Conservation (phyloP, 2,113 vertebrate genomes). For the Notarius quadriscutis region DNA sequence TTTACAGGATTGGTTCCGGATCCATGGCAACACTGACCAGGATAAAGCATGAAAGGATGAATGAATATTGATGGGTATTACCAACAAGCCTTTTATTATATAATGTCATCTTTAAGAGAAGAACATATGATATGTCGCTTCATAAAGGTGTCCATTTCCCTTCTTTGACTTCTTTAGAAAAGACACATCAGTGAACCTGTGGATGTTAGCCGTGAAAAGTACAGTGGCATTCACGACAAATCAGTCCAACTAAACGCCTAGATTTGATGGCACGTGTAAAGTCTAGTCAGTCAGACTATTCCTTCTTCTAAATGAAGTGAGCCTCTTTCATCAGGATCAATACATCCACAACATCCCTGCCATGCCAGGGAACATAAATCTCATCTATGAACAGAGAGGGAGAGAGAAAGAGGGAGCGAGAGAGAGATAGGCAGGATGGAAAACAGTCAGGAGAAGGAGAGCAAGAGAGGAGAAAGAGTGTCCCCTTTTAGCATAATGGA, state of each 20-base stretch:
- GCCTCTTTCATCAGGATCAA: conserved; percentile 56
- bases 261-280: conserved; percentile 52
- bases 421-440: background rate
- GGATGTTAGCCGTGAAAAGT: background rate
- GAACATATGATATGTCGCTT: background rate
- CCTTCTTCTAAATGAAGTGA: conserved; percentile 58
- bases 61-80: background rate
- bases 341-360: conserved; percentile 53
- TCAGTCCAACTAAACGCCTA: conserved; percentile 13
- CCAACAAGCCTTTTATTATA: background rate
- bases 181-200: background rate
- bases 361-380: conserved; percentile 55
- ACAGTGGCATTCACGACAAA: conserved; percentile 32
- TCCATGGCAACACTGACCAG: background rate
- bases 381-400: conserved; percentile 20
- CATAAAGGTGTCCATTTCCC: background rate
- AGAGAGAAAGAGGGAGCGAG: conserved; percentile 8
- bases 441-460: background rate
- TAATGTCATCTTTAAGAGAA: background rate
- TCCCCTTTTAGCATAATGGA: conserved; percentile 59
- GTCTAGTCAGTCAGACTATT: conserved; percentile 46
- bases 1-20: background rate
- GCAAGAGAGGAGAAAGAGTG: conserved; percentile 24
- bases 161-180: background rate
- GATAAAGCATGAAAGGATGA: background rate